phyloP scores from a whole-genome alignment of 53 echinoderm and acorn worm genomes.

The Apostichopus leukothele region DNA sequence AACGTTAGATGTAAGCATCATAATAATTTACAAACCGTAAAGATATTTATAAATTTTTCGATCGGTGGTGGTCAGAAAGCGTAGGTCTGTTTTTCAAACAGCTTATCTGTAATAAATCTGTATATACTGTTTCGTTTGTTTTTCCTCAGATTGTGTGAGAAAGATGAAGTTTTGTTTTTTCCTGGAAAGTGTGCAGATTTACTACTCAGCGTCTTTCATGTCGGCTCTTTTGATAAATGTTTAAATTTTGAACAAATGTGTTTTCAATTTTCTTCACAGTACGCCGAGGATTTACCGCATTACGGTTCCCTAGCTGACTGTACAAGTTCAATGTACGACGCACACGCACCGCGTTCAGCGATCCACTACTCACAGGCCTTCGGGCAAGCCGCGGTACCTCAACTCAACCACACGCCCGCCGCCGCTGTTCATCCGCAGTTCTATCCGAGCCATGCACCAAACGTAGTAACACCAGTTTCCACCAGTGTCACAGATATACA shows the following conservation, averaged over 20 bases:
- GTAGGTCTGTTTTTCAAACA: too few relatives aligned
- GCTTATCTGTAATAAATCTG: too few relatives aligned
- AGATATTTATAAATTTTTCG: too few relatives aligned
- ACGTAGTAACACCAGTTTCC: conserved; percentile 88
- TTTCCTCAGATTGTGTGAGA: too few relatives aligned
- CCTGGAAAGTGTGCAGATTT: background rate
- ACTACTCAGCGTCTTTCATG: background rate
- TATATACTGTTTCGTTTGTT: too few relatives aligned
- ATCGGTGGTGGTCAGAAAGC: too few relatives aligned
- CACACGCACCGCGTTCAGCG: conserved; percentile 95
- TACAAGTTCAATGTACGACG: conserved; percentile 91
- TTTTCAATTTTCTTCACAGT: conserved; percentile 13
- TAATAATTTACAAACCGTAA: too few relatives aligned
- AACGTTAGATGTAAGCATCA: too few relatives aligned
- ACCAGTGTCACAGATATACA: conserved; percentile 96
- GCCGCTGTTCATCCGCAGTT: conserved; percentile 85
- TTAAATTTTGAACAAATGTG: background rate
- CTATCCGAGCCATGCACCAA: conserved; percentile 89
- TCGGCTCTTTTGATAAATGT: background rate
- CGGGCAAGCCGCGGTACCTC: conserved; percentile 90
- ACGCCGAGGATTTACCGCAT: conserved; percentile 67
- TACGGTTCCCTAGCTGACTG: conserved; percentile 90
- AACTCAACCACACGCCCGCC: conserved; percentile 78
- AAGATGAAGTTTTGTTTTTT: background rate
- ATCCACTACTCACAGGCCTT: conserved; percentile 94